Evolutionary conservation across 2,113 vertebrate species (phyloP).

Genomic region (Lophura nycthemera): DNA sequence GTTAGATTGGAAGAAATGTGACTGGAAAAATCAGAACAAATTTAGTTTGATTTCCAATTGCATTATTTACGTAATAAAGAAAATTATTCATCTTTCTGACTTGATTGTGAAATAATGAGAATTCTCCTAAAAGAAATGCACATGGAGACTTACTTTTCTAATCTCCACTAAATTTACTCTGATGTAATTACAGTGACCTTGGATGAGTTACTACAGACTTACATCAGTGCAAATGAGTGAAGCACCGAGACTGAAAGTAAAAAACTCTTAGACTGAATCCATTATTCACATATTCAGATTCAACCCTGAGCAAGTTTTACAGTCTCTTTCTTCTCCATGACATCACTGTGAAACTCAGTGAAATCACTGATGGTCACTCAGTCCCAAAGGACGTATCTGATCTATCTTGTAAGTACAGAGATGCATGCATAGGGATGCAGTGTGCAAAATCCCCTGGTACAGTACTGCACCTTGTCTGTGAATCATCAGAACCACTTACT

Average conservation of each 20-base stretch:
- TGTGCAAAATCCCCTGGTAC: not conserved
- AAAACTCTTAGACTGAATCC: not conserved
- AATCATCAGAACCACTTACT: conserved; percentile 8
- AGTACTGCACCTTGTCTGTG: not conserved
- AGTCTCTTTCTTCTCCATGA: not conserved
- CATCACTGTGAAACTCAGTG: not conserved
- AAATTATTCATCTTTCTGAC: not conserved
- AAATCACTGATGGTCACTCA: not conserved
- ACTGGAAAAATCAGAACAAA: not conserved
- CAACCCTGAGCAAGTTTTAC: not conserved
- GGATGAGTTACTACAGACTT: not conserved
- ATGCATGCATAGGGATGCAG: not conserved
- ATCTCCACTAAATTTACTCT: not conserved
- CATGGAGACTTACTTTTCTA: not conserved
- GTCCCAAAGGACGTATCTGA: not conserved
- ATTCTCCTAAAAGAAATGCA: not conserved
- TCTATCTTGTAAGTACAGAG: not conserved
- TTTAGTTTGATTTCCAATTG: not conserved
- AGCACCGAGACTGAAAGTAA: not conserved
- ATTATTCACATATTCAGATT: not conserved
- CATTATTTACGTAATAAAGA: conserved; percentile 6
- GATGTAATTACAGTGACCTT: not conserved
- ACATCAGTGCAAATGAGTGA: not conserved
- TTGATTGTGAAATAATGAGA: not conserved
- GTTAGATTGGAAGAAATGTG: not conserved